Conservation (phyloP, 2,797 vertebrate species). For the Nannoperca australis region DNA sequence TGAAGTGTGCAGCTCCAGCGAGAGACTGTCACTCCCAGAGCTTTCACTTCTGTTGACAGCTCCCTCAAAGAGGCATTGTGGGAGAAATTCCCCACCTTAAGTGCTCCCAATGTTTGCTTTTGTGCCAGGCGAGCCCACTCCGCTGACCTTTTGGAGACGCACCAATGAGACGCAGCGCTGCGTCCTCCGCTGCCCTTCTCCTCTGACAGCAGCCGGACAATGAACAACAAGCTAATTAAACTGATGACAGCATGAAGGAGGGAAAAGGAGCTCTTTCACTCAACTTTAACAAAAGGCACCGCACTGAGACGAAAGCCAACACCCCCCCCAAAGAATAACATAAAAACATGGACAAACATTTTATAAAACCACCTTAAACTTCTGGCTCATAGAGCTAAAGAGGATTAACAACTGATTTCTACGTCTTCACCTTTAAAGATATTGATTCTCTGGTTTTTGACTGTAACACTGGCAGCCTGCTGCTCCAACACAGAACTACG, state of each 20-base stretch:
- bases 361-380: neutral
- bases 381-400: neutral
- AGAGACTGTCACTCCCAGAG: conserved; percentile 18
- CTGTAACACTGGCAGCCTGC: neutral
- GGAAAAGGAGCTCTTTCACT: neutral
- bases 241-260: conserved; percentile 42
- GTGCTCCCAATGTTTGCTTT: conserved; percentile 72
- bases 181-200: conserved; percentile 51
- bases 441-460: neutral
- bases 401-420: neutral
- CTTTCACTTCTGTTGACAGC: conserved; percentile 52
- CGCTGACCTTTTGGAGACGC: conserved; percentile 68
- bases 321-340: no score
- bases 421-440: neutral
- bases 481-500: neutral
- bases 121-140: conserved; percentile 64
- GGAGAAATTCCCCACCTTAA: conserved; percentile 68
- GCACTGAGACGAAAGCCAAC: neutral
- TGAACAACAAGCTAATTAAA: conserved; percentile 77
- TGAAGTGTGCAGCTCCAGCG: conserved; percentile 3
- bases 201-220: conserved; percentile 66
- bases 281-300: neutral
- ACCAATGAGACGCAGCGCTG: conserved; percentile 58
- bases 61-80: conserved; percentile 62
- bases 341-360: neutral